Percentiles rank a stretch among this genome's conserved stretches.
Conservation (phyloP, 30 jellyfish, hydroid and myxozoan genomes). For the Aurelia coerulea region DNA sequence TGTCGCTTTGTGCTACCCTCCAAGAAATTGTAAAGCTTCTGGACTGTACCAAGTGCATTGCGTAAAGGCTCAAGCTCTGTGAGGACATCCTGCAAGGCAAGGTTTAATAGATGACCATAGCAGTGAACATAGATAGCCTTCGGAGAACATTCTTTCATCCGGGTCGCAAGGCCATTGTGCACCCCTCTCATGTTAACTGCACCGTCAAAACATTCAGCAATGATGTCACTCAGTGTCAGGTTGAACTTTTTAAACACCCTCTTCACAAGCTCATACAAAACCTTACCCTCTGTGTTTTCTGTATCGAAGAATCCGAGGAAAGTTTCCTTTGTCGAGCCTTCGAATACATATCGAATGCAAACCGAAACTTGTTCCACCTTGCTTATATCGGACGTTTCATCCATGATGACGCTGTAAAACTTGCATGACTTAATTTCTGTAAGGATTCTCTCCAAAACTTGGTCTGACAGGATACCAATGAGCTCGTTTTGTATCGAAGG, state of each 20-base stretch:
- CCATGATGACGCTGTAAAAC: conserved; percentile 35
- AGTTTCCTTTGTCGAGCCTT: conserved; percentile 24
- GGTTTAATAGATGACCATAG: not conserved
- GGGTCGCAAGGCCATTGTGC: conserved; percentile 28
- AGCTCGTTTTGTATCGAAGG: conserved; percentile 9
- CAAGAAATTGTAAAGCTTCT: conserved; percentile 23
- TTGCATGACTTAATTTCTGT: conserved; percentile 15
- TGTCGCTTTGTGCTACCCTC: conserved; percentile 59
- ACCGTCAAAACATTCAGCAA: conserved; percentile 59
- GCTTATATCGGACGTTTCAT: conserved; percentile 55
- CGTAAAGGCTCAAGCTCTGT: conserved; percentile 10
- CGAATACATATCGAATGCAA: conserved; percentile 26
- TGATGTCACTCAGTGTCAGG: conserved; percentile 34
- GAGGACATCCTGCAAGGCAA: too few relatives aligned
- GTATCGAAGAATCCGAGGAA: conserved; percentile 33
- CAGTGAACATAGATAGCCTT: conserved; percentile 36
- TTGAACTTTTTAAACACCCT: conserved; percentile 21
- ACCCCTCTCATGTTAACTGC: conserved; percentile 8
- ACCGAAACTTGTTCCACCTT: conserved; percentile 33
- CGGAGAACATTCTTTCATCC: conserved; percentile 44
- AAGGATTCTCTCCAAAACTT: conserved; percentile 28
- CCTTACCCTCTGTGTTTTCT: not conserved
- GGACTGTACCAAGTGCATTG: conserved; percentile 48
- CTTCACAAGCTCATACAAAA: conserved; percentile 56
- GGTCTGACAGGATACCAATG: conserved; percentile 17